phyloP scores from a whole-genome alignment of 2,888 invertebrate genomes.

The Boloria selene region DNA sequence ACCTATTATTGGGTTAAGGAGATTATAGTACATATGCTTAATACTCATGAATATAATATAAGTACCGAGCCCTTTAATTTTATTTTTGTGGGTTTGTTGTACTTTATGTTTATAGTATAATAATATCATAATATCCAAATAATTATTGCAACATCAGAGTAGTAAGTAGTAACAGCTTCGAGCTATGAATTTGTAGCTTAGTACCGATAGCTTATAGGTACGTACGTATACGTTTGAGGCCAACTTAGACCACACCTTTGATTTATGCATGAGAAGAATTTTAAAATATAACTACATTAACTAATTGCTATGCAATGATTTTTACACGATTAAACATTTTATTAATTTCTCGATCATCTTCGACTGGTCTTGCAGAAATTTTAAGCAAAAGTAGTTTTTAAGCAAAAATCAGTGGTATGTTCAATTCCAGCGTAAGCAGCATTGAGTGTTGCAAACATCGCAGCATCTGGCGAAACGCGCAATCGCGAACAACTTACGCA shows the following conservation, averaged over 20 bases:
- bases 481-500: constrained; percentile 73
- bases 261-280: too few relatives aligned
- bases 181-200: too few relatives aligned
- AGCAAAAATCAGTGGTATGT: constrained; percentile 27
- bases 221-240: too few relatives aligned
- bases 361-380: too few relatives aligned
- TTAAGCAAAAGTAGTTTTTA: not conserved
- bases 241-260: too few relatives aligned
- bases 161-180: too few relatives aligned
- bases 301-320: too few relatives aligned
- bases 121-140: not conserved
- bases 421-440: constrained; percentile 53
- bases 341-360: too few relatives aligned
- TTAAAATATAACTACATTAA: too few relatives aligned
- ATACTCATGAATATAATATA: constrained; percentile 6
- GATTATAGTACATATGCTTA: constrained; percentile 14
- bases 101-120: not conserved
- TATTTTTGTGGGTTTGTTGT: not conserved
- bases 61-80: constrained; percentile 6
- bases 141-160: not conserved
- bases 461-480: constrained; percentile 79
- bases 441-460: constrained; percentile 70
- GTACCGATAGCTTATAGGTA: too few relatives aligned
- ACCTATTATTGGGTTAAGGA: constrained; percentile 22
- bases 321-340: too few relatives aligned